Evolutionary conservation across 2,113 vertebrate genomes (phyloP).

Genomic region (Phylloscopus whistleri): DNA sequence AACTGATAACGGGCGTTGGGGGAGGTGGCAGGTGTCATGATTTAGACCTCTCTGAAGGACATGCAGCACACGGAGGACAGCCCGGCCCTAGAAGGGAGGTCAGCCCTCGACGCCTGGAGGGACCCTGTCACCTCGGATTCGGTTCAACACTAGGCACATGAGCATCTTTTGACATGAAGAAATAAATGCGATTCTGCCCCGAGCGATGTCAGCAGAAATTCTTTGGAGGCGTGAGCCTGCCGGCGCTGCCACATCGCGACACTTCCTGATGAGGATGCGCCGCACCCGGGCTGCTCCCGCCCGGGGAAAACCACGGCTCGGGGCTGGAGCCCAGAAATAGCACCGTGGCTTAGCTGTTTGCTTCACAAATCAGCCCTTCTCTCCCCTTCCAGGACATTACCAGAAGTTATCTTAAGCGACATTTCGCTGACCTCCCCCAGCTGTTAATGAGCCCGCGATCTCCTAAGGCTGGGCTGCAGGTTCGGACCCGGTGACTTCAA

Average conservation of each 20-base stretch:
- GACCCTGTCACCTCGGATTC: background rate
- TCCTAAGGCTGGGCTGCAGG: background rate
- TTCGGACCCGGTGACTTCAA: background rate
- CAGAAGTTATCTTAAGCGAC: background rate
- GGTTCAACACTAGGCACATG: background rate
- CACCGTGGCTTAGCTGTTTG: background rate
- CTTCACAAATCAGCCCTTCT: background rate
- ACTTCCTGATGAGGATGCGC: background rate
- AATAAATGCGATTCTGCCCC: background rate
- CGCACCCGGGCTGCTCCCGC: background rate
- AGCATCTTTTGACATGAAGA: background rate
- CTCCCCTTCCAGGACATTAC: background rate
- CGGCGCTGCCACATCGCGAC: background rate
- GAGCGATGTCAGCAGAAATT: background rate
- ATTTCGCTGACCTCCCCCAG: background rate
- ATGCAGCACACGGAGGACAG: background rate
- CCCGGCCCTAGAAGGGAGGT: background rate
- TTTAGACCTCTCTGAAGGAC: background rate
- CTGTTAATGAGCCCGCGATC: background rate
- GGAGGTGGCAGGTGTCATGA: background rate
- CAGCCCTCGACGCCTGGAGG: background rate
- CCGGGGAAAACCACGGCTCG: background rate
- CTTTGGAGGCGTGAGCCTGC: background rate
- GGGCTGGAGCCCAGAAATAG: background rate
- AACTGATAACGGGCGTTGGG: background rate